Percentiles rank a stretch among this genome's conserved stretches.
These are phyloP conservation scores for Plotosus lineatus DNA, from an alignment of 2,113 vertebrate species.

Conservation along the genomic window DNA sequence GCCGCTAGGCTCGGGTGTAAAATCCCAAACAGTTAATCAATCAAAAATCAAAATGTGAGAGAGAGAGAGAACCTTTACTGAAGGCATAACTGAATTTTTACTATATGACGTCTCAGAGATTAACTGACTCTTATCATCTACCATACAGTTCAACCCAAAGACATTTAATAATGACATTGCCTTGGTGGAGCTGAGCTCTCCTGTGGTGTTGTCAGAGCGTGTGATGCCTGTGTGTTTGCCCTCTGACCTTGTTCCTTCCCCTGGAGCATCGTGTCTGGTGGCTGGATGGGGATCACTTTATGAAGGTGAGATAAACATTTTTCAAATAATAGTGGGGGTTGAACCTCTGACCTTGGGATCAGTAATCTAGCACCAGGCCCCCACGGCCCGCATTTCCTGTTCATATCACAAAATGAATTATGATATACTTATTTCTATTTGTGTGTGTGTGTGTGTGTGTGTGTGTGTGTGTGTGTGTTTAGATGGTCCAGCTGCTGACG, in stretches of 20 bases:
- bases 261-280: slow-evolving; percentile 83
- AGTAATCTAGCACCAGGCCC: no score
- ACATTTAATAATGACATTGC: slow-evolving; percentile 93
- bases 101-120: not conserved
- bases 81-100: not conserved
- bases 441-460: not conserved
- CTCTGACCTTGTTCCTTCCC: slow-evolving; percentile 73
- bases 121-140: not conserved
- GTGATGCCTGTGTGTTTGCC: slow-evolving; percentile 87
- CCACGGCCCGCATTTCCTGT: no score
- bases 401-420: no score
- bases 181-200: slow-evolving; percentile 82
- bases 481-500: slow-evolving; percentile 86
- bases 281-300: slow-evolving; percentile 92
- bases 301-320: slow-evolving; percentile 75
- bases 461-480: not conserved
- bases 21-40: no score
- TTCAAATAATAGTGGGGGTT: no score
- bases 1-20: no score
- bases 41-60: no score
- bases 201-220: slow-evolving; percentile 64
- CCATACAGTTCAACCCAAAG: slow-evolving; percentile 86
- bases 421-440: no score
- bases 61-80: no score
- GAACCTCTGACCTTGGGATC: no score